These are phyloP conservation scores for Archaeoteleia sp. DNA, from an alignment of 2,888 invertebrate species.

Conservation along the genomic window DNA sequence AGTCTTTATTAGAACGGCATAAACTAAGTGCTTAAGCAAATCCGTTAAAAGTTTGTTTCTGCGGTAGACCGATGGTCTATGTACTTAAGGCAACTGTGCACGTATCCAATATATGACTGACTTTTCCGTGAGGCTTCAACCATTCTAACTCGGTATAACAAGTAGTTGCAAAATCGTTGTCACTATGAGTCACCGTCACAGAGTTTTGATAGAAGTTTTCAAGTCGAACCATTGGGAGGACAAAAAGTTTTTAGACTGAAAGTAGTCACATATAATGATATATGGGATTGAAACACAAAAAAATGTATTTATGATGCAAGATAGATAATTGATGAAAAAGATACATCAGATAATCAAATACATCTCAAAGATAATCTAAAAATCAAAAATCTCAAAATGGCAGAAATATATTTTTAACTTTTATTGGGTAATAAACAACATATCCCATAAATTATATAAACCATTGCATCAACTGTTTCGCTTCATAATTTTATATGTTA, in stretches of 20 bases:
- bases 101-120: constrained; percentile 22
- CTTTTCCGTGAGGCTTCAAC: constrained; percentile 45
- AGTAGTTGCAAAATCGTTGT: constrained; percentile 45
- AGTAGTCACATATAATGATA: no score
- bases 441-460: no score
- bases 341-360: no score
- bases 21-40: constrained; percentile 62
- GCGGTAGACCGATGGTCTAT: constrained; percentile 32
- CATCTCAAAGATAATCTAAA: no score
- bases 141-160: constrained; percentile 38
- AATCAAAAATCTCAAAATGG: no score
- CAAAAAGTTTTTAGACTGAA: constrained; percentile 34
- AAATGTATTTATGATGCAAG: no score
- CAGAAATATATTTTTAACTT: no score
- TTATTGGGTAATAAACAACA: no score
- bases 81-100: constrained; percentile 23
- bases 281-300: no score
- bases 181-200: constrained; percentile 31
- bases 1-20: constrained; percentile 54
- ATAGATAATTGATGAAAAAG: no score
- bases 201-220: constrained; percentile 40
- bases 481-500: no score
- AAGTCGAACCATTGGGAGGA: constrained; percentile 29
- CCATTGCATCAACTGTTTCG: no score
- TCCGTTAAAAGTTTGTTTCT: constrained; percentile 56